Evolutionary conservation across 2,113 vertebrate genomes (phyloP).

Genomic region (Saccopteryx leptura): DNA sequence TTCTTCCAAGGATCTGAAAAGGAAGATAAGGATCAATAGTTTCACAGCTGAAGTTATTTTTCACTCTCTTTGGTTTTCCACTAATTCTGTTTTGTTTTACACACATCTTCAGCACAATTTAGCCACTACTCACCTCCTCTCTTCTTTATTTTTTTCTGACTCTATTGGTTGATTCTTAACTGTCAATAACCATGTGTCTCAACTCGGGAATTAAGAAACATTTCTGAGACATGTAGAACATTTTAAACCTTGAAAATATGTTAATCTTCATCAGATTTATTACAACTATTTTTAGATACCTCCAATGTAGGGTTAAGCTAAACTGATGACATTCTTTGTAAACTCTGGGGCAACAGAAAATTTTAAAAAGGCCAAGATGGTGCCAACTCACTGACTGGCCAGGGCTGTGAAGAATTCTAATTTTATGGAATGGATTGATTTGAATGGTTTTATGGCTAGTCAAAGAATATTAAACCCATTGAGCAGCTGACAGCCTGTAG

Average conservation of each 20-base stretch:
- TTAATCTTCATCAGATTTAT: slow-evolving; percentile 4
- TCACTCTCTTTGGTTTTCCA: slow-evolving; percentile 2
- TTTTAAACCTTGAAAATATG: slow-evolving; percentile 47
- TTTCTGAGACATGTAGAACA: neutral
- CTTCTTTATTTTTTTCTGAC: neutral
- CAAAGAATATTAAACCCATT: slow-evolving; percentile 61
- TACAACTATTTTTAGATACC: neutral
- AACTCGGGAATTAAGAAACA: neutral
- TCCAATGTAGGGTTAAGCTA: neutral
- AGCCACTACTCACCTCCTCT: neutral
- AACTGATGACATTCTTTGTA: slow-evolving; percentile 52
- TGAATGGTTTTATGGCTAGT: slow-evolving; percentile 61
- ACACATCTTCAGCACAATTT: neutral
- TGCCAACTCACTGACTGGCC: slow-evolving; percentile 63
- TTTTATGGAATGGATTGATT: slow-evolving; percentile 78
- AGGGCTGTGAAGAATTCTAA: slow-evolving; percentile 74
- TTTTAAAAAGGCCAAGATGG: slow-evolving; percentile 28
- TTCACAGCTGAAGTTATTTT: neutral
- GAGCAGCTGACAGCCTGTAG: slow-evolving; percentile 55
- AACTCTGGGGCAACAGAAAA: neutral
- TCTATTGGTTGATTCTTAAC: neutral
- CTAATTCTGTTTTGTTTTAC: slow-evolving; percentile 32
- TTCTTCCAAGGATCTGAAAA: slow-evolving; percentile 47
- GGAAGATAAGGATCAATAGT: neutral
- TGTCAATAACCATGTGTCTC: neutral